Evolutionary conservation across 2,888 invertebrate genomes (phyloP), one percentile per base, ranked within the genome.

Genomic region (Brenthis ino): DNA sequence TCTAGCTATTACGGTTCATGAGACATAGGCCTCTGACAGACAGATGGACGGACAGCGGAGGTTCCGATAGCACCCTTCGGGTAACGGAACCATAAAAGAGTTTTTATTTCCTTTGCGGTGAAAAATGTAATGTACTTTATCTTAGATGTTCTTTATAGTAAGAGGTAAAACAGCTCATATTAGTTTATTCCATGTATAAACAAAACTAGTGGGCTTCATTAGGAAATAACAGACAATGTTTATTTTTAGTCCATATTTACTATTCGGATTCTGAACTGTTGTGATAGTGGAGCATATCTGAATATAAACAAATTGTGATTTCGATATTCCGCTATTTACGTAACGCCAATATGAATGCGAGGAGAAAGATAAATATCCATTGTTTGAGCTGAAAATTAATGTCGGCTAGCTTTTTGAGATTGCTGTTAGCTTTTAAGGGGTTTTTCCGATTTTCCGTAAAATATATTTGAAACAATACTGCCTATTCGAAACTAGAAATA

Each of bases 261-360:
- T 67, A 67, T 61, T 50, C 37, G 57, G 37, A 50, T 13, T 37
- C 56, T 24, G 60, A 51, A 57, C 55, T 43, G 51, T 13, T 53
- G 60, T 66, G 60, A 53, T 61, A 51, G 43, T 56, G 16, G 56
- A 55, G 55, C 33, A 50, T 51, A 56, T 67, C 50, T 51, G 57
- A 57, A 65, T 63, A 63, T 54, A 67, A 56, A 64, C 64, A 57
- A 53, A 6, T 65, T 53, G 33, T 47, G 43, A 57, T 69, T 69
- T 57, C 57, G 57, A 67, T 64, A 43, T 55, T 43, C 48, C 50
- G 53, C 54, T 57, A 60, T 67, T 60, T 67, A 37, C 47, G 60
- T 16, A 55, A 69, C 61, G 61, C 24, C 53, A 51, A 67, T 54
- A 37, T 50, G 47, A 28, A 67, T 33, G 43, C 24, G 57, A 61